Conservation (phyloP, 2,888 invertebrate genomes). For the Girardia tigrina region DNA sequence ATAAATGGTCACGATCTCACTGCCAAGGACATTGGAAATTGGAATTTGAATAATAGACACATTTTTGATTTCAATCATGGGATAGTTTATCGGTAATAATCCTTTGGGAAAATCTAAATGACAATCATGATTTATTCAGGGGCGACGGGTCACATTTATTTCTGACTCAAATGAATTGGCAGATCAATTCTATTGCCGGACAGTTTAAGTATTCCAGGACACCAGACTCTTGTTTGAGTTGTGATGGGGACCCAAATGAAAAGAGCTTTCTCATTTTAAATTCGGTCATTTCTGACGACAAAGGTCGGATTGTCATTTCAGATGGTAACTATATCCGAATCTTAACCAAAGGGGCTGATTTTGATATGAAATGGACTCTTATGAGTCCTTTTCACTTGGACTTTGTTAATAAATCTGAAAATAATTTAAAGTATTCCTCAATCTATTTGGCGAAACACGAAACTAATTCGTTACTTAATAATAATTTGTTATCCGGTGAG, state of each 20-base stretch:
- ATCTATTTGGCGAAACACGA: neutral
- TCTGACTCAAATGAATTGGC: conserved; percentile 71
- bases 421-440: neutral
- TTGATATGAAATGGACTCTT: neutral
- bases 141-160: conserved; percentile 89
- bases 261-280: neutral
- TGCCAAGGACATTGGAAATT: conserved; percentile 88
- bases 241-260: conserved; percentile 52
- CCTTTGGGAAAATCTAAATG: neutral
- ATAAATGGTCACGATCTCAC: conserved; percentile 87
- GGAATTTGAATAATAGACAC: conserved; percentile 93
- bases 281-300: neutral
- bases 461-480: neutral
- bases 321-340: neutral
- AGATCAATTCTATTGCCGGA: conserved; percentile 77
- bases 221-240: conserved; percentile 66
- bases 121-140: conserved; percentile 37
- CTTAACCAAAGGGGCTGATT: neutral
- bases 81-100: neutral
- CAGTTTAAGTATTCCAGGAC: conserved; percentile 70
- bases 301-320: neutral
- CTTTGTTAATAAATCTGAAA: neutral
- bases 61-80: conserved; percentile 96
- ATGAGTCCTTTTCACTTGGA: neutral
- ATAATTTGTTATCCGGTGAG: neutral